These are phyloP conservation scores for Ooceraea biroi DNA, from an alignment of 1,140 invertebrate species.

Conservation along the genomic window DNA sequence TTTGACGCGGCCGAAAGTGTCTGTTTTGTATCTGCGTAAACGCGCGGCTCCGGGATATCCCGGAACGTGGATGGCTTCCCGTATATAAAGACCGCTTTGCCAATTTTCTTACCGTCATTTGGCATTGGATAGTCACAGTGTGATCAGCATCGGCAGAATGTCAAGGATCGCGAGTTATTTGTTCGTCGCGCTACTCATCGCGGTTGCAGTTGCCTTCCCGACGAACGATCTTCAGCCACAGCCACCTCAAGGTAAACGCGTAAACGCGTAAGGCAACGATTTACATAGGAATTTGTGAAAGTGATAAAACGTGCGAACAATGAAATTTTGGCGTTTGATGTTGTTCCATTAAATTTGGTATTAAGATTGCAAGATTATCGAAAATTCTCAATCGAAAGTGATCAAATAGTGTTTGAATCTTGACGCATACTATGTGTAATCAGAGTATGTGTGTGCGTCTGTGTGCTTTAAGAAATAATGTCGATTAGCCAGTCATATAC, in stretches of 20 bases:
- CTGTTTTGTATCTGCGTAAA: conserved; percentile 44
- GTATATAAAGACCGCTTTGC: conserved; percentile 68
- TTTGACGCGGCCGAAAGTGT: conserved; percentile 31
- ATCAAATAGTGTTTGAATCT: no score
- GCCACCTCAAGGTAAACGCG: conserved; percentile 20
- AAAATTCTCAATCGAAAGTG: no score
- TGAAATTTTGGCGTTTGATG: neutral
- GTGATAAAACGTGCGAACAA: neutral
- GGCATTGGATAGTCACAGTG: conserved; percentile 5
- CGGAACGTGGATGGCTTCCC: conserved; percentile 18
- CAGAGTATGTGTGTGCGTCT: neutral
- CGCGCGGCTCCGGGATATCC: conserved; percentile 59
- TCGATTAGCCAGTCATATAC: no score
- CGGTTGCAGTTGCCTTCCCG: conserved; percentile 26
- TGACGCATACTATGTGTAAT: neutral
- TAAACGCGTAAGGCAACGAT: neutral
- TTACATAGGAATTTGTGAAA: neutral
- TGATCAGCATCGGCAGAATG: conserved; percentile 26
- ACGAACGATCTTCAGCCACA: neutral
- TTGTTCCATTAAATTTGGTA: neutral
- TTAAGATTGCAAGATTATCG: neutral
- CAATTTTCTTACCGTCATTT: conserved; percentile 65
- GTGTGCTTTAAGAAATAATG: neutral
- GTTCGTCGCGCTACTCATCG: conserved; percentile 23
- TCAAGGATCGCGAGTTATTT: conserved; percentile 14